Base-by-base conservation (phyloP, 1,140 invertebrate species). In the Scaptomyza graminum region DNA sequence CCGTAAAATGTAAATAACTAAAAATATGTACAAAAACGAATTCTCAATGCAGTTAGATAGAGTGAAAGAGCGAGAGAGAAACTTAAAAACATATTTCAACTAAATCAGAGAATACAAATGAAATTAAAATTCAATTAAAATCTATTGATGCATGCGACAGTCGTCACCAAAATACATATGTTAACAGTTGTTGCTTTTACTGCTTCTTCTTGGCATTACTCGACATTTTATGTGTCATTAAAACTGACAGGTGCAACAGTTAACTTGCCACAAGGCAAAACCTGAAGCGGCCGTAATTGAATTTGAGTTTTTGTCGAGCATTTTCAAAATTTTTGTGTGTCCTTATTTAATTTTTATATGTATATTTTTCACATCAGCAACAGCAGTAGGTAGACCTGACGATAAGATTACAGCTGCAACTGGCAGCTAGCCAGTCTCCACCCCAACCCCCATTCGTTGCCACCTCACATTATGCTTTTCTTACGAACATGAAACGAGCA, bases 291-390 rank as follows among this genome's bases (percentile, higher is more conserved):
- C 49, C 56, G 37, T 76, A 77, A 76, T 77, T 77, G 74, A 76
- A 76, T 76, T 76, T 79, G 47, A 51, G 22, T 52, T 60, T 59
- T 47, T 52, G 47, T 75, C 67, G 37, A 74, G 70, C 68, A 59
- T 67, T 71, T 67, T 84, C 67, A 76, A 76, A 79, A n/a, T n/a
- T 79, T 63, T 66, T 49, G 50, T 68, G 51, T 71, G 54, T 57
- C 52, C 77, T 76, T 85, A 72, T 87, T 80, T 77, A 71, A 74
- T 83, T 83, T 84, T 79, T 60, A 52, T 60, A 59, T 54, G 34
- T 39, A 78, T 65, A 63, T 67, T 6, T 7, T 5, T 31, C 18
- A 31, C 28, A 31, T 31, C 34, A 37, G 9, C 34, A 37, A 3
- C 34, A 37, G 9, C 9, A 37, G 9, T 9, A 37, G 63, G 9